Evolutionary conservation across 2,113 vertebrate genomes (phyloP), one percentile per base, ranked within the genome.

Genomic region (Pristiophorus japonicus): DNA sequence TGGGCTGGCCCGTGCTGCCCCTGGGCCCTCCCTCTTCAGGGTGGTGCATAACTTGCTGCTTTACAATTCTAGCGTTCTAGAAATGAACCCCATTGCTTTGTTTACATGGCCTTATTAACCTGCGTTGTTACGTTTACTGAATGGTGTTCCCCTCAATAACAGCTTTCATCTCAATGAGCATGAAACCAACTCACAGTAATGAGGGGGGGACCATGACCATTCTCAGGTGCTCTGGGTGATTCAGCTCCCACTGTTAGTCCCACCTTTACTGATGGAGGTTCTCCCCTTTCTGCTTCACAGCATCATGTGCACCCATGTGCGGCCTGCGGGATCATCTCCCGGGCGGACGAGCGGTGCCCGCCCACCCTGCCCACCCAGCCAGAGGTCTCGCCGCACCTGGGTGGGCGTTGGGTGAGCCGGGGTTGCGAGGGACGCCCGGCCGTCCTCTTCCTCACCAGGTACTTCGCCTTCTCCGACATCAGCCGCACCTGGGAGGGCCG

Each of bases 391-490:
- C 96, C 98, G 96, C 96, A 96, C 95, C 97, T 99, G 65, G 96
- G 97, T 0, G 98, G 98, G 81, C 97, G 96, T 96, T 99, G 98
- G 98, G 98, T 98, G 94, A 99, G 98, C 96, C 96, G 97, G 18
- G 97, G 95, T 70, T 99, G 98, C 0, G 98, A 99, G 96, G 97
- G 97, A 0, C 98, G 98, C 0, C 98, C 98, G 0, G 98, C 97
- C 0, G 97, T 98, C 96, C 98, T 99, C 95, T 99, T 99, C 97
- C 98, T 99, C 93, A 99, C 98, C 62, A 96, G 98, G 8, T 97
- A 97, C 96, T 98, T 99, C 97, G 97, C 96, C 0, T 99, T 99
- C 96, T 96, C 98, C 0, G 96, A 97, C 0, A 96, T 95, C 30
- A 97, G 96, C 94, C 98, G 97, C 47, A 96, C 97, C 47, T 99